These are phyloP conservation scores for Cryptus armator DNA, from an alignment of 2,888 invertebrate species.

Conservation along the genomic window DNA sequence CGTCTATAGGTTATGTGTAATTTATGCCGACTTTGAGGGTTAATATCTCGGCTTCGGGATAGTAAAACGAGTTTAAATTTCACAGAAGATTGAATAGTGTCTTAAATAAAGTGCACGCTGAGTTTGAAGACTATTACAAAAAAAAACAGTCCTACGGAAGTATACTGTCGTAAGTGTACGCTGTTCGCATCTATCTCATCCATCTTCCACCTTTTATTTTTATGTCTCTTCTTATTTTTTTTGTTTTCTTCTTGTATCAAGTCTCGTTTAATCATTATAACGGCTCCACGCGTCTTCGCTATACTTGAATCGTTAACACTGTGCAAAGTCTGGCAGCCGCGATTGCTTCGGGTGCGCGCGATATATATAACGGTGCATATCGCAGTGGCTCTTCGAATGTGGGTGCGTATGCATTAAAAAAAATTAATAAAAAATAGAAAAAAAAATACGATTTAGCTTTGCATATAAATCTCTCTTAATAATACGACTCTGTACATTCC, in stretches of 20 bases:
- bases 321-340: conserved; percentile 35
- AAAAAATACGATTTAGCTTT: conserved; percentile 45
- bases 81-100: no score
- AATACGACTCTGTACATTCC: conserved; percentile 21
- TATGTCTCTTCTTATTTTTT: neutral
- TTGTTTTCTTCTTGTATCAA: neutral
- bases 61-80: no score
- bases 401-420: neutral
- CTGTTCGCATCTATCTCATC: no score
- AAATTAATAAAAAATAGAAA: neutral
- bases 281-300: conserved; percentile 6
- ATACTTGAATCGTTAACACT: conserved; percentile 55
- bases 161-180: no score
- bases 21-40: no score
- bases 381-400: conserved; percentile 17
- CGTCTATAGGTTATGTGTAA: no score
- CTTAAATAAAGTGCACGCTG: no score
- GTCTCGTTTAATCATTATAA: conserved; percentile 32
- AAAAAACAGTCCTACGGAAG: no score
- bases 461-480: conserved; percentile 55
- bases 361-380: neutral
- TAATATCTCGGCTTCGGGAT: no score
- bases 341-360: conserved; percentile 20
- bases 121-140: no score
- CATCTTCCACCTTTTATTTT: neutral